Conservation (phyloP, 2,797 vertebrate species). For the Enteromius anoplus region DNA sequence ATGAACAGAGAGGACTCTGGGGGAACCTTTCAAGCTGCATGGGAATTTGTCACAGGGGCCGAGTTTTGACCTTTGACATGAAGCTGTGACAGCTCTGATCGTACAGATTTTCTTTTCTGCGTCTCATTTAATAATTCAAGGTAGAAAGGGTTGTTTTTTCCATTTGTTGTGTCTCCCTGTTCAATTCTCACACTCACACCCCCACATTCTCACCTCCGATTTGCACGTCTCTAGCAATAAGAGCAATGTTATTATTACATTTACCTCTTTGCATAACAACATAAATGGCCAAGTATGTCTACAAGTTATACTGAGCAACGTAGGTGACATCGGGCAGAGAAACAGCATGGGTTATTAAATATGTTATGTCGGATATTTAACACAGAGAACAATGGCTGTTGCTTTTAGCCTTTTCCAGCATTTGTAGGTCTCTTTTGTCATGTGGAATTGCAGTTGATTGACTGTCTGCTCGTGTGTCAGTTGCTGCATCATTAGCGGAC, state of each 20-base stretch:
- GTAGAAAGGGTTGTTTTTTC: constrained; percentile 7
- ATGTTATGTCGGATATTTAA: background rate
- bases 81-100: background rate
- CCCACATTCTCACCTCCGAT: constrained; percentile 50
- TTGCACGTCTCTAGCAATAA: constrained; percentile 32
- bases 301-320: constrained; percentile 3
- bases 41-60: constrained; percentile 29
- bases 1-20: background rate
- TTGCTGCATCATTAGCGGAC: background rate
- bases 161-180: constrained; percentile 44
- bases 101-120: constrained; percentile 1
- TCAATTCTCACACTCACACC: constrained; percentile 51
- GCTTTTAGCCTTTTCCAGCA: constrained; percentile 2
- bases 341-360: background rate
- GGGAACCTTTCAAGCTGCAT: constrained; percentile 2
- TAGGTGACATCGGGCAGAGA: background rate
- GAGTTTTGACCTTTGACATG: constrained; percentile 34
- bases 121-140: constrained; percentile 24
- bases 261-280: constrained; percentile 47
- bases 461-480: background rate
- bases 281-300: background rate
- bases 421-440: background rate
- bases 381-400: background rate
- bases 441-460: background rate
- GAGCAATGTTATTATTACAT: constrained; percentile 38